Percentiles rank a stretch among this genome's conserved stretches.
Conservation (phyloP, 2,797 vertebrate genomes). For the Amblyopsis hoosieri region DNA sequence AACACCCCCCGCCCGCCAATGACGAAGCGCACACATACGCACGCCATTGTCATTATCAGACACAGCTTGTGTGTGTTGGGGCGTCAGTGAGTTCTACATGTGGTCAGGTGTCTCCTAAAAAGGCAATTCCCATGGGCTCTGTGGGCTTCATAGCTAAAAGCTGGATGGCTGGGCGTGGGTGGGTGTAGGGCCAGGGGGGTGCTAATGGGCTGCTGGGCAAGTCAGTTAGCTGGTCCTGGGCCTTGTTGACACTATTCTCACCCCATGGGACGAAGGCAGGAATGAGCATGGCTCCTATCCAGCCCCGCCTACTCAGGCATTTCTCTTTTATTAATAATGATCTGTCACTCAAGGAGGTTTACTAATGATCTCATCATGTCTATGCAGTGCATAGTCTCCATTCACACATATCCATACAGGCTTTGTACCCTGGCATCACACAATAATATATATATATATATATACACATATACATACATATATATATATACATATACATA, state of each 20-base stretch:
- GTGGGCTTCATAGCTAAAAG: conserved; percentile 23
- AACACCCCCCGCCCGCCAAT: conserved; percentile 17
- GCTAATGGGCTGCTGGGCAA: conserved; percentile 50
- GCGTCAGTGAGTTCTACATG: conserved; percentile 37
- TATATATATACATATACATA: no score
- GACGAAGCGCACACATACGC: conserved; percentile 1
- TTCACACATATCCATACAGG: no score
- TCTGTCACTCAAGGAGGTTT: conserved; percentile 14
- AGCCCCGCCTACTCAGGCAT: background rate
- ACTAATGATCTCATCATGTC: conserved; percentile 19
- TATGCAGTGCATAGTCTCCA: no score
- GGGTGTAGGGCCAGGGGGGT: conserved; percentile 35
- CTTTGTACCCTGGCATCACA: no score
- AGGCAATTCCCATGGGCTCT: conserved; percentile 74
- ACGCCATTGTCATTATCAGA: conserved; percentile 62
- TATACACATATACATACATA: no score
- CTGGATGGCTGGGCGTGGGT: conserved; percentile 39
- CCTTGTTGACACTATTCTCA: conserved; percentile 46
- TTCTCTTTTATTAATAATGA: conserved; percentile 7
- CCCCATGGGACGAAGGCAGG: conserved; percentile 48
- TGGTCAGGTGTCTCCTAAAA: conserved; percentile 83
- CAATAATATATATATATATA: no score
- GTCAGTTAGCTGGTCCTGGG: conserved; percentile 66
- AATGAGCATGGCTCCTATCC: conserved; percentile 46
- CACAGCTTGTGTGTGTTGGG: conserved; percentile 67